These are phyloP conservation scores for Pungitius pungitius DNA, from an alignment of 2,113 vertebrate genomes.

Conservation along the genomic window DNA sequence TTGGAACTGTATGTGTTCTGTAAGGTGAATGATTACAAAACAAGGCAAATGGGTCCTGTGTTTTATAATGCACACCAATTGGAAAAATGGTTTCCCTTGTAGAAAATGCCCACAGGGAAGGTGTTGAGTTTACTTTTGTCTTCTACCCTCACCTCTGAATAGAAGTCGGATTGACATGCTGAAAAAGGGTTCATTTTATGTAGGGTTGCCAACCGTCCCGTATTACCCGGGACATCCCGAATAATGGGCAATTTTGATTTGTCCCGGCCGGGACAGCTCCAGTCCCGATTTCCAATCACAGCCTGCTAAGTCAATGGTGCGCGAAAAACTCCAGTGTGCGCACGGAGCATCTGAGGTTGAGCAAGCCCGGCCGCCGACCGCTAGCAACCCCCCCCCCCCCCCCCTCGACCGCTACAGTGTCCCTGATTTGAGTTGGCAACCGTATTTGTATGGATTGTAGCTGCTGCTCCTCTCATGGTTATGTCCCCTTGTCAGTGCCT, in stretches of 20 bases:
- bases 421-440: too few relatives aligned
- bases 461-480: not conserved
- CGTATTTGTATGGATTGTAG: slow-evolving; percentile 31
- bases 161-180: not conserved
- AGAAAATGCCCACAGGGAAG: not conserved
- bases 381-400: too few relatives aligned
- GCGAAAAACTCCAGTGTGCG: too few relatives aligned
- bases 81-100: not conserved
- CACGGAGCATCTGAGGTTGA: too few relatives aligned
- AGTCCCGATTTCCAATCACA: too few relatives aligned
- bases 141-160: not conserved
- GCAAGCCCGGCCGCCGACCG: too few relatives aligned
- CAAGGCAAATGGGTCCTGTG: not conserved
- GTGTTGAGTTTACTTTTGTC: not conserved
- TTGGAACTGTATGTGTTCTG: not conserved
- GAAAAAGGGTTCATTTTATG: not conserved
- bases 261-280: too few relatives aligned
- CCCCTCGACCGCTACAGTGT: too few relatives aligned
- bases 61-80: not conserved
- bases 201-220: too few relatives aligned
- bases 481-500: not conserved
- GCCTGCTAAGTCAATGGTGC: too few relatives aligned
- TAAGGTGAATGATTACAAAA: not conserved
- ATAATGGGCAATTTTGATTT: too few relatives aligned
- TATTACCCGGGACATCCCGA: too few relatives aligned